These are phyloP conservation scores for Mythimna ferrago DNA, from an alignment of 2,888 invertebrate genomes.

Conservation along the genomic window DNA sequence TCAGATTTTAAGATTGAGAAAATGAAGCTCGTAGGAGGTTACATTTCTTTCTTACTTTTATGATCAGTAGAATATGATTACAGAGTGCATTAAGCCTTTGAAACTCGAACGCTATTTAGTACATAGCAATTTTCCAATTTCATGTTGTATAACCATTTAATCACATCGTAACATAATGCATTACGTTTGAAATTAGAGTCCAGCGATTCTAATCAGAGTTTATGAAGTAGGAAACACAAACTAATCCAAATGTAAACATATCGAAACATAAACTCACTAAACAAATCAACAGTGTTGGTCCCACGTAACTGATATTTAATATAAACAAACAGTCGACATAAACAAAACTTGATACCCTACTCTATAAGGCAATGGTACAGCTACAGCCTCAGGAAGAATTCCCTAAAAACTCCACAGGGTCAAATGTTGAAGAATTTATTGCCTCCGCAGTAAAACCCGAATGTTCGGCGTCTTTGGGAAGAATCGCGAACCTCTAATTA, in stretches of 20 bases:
- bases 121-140: slow-evolving; percentile 10
- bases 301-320: slow-evolving; percentile 66
- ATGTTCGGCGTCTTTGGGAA: slow-evolving; percentile 88
- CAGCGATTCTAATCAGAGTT: slow-evolving; percentile 37
- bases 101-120: not conserved
- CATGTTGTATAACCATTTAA: not conserved
- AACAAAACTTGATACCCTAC: slow-evolving; percentile 70
- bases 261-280: slow-evolving; percentile 52
- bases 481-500: slow-evolving; percentile 90
- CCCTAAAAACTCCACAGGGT: slow-evolving; percentile 86
- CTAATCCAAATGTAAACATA: slow-evolving; percentile 49
- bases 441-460: slow-evolving; percentile 87
- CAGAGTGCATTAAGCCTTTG: not conserved
- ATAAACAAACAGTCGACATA: slow-evolving; percentile 61
- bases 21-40: not conserved
- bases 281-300: slow-evolving; percentile 59
- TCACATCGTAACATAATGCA: not conserved
- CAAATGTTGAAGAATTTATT: slow-evolving; percentile 91
- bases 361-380: slow-evolving; percentile 77
- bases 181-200: slow-evolving; percentile 2
- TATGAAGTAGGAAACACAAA: slow-evolving; percentile 44
- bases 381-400: slow-evolving; percentile 86
- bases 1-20: slow-evolving; percentile 21
- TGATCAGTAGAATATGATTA: not conserved
- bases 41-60: not conserved